These are phyloP conservation scores for Ormyrus thymus DNA, from an alignment of 2,888 invertebrate genomes.

Conservation along the genomic window DNA sequence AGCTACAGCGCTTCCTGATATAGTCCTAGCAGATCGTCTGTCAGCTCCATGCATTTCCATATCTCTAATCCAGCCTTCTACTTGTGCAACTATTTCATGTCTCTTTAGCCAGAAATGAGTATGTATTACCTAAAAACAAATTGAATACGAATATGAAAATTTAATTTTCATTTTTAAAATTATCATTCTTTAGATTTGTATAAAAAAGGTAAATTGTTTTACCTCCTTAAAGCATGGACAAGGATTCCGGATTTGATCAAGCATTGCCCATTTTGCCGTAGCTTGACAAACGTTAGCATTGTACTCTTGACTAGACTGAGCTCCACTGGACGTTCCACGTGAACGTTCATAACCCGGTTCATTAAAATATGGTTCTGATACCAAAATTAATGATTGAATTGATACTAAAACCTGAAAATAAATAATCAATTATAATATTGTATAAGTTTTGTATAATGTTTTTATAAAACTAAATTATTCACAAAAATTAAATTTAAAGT, in stretches of 20 bases:
- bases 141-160: slow-evolving; percentile 23
- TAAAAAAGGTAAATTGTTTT: slow-evolving; percentile 28
- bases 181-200: background rate
- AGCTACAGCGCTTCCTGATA: slow-evolving; percentile 84
- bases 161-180: background rate
- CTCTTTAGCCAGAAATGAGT: slow-evolving; percentile 96
- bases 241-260: slow-evolving; percentile 93
- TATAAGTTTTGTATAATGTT: background rate
- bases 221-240: slow-evolving; percentile 94
- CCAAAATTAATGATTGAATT: slow-evolving; percentile 93
- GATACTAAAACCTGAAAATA: slow-evolving; percentile 87
- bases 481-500: background rate
- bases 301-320: slow-evolving; percentile 93
- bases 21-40: slow-evolving; percentile 86
- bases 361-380: slow-evolving; percentile 95
- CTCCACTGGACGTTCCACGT: slow-evolving; percentile 91
- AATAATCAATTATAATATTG: background rate
- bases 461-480: background rate
- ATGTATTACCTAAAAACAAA: slow-evolving; percentile 83
- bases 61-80: slow-evolving; percentile 93
- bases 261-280: slow-evolving; percentile 96
- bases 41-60: slow-evolving; percentile 86
- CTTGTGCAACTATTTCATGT: slow-evolving; percentile 91
- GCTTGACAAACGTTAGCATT: slow-evolving; percentile 97
- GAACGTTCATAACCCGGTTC: slow-evolving; percentile 95